Conservation (phyloP, 2,797 vertebrate species). For the Enteromius radiatus region DNA sequence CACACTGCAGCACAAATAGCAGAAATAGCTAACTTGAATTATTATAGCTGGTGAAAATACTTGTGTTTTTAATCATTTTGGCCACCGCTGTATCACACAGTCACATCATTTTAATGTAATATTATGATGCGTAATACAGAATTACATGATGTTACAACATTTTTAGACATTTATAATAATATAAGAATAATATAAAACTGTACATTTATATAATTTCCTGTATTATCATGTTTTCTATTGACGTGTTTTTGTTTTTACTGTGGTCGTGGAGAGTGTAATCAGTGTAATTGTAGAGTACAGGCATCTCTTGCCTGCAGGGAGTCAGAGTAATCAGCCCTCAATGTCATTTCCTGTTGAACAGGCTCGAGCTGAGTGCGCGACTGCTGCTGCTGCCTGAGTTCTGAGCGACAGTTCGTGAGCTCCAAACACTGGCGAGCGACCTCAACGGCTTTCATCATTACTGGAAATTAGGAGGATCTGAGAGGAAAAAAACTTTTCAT, state of each 20-base stretch:
- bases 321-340: constrained; percentile 76
- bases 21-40: too few relatives aligned
- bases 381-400: constrained; percentile 34
- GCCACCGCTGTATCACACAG: neutral
- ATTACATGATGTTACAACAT: neutral
- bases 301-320: constrained; percentile 78
- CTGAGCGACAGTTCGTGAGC: constrained; percentile 60
- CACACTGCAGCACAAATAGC: too few relatives aligned
- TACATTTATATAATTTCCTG: neutral
- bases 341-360: constrained; percentile 81
- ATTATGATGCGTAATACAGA: neutral
- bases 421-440: constrained; percentile 45
- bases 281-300: constrained; percentile 74
- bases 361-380: constrained; percentile 63
- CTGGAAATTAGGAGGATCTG: constrained; percentile 54
- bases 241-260: constrained; percentile 64
- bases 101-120: neutral
- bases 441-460: constrained; percentile 25
- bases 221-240: neutral
- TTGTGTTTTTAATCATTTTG: too few relatives aligned
- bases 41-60: too few relatives aligned
- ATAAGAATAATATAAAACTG: too few relatives aligned
- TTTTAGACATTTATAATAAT: neutral
- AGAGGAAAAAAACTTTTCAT: constrained; percentile 40
- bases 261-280: constrained; percentile 63